Evolutionary conservation across 2,797 vertebrate genomes (phyloP), one percentile per base, ranked within the genome.

Genomic region (Lagocephalus sceleratus): DNA sequence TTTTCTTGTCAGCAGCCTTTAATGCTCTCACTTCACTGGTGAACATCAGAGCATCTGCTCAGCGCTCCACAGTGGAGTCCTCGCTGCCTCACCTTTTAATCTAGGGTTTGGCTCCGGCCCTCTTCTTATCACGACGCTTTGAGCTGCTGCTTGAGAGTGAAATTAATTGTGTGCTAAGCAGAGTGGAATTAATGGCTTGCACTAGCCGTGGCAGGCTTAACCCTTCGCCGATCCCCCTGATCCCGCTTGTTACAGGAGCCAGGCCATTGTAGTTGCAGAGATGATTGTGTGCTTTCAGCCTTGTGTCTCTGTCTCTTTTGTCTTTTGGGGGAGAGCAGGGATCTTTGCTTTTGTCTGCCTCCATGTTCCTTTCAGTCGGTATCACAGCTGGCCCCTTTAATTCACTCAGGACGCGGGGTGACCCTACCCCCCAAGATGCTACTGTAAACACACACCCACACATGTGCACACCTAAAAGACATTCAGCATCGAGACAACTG

Each of bases 371-470:
- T 92, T 92, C 88, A 91, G 84, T 88, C 83, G 84, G 93, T 93
- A 94, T 94, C 95, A 95, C 96, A 98, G 95, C 95, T 98, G 96
- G 93, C 89, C 86, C 74, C 90, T 93, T 84, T 88, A 89, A 88
- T 90, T 91, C 83, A 82, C 77, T 83, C 61, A 79, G 68, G 80
- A 82, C 81, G 78, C 69, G 9, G 44, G 76, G 57, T 83, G 84
- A 89, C 87, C 86, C 82, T 82, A 83, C 84, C 87, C 84, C 84
- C 78, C 75, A 74, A 64, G 77, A 81, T 68, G 60, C 66, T 85
- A 92, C 90, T 90, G 90, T 91, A 91, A 90, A 88, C 70, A 76
- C 66, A 76, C 57, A 63, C 56, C 42, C 41, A 54, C 57, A 54
- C 61, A 70, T 58, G 65, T 46, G 49, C 43, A 70, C 52, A 71